Evolutionary conservation across 2,113 vertebrate species (phyloP).

Genomic region (Crotophaga sulcirostris): DNA sequence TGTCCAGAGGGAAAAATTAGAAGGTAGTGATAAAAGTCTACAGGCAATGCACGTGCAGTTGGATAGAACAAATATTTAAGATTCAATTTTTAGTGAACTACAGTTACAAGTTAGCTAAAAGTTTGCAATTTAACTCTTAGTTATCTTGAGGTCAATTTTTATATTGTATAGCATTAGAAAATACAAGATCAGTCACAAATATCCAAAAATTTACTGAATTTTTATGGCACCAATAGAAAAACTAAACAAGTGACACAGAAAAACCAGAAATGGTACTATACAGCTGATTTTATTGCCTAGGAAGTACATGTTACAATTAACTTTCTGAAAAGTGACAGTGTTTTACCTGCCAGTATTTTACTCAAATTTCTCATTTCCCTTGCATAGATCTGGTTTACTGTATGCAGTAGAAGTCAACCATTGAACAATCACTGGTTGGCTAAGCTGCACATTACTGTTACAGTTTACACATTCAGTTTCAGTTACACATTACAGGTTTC

Average conservation of each 20-base stretch:
- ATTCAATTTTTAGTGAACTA: background rate
- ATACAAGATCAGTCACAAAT: background rate
- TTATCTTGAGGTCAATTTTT: background rate
- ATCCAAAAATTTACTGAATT: rapidly evolving
- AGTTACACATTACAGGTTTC: background rate
- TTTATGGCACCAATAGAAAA: background rate
- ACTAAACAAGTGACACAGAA: background rate
- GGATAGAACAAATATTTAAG: background rate
- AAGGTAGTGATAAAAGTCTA: background rate
- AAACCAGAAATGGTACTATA: background rate
- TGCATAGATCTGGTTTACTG: background rate
- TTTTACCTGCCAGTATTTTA: background rate
- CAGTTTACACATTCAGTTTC: too few relatives aligned
- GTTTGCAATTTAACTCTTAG: background rate
- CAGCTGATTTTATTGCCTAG: background rate
- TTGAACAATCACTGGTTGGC: background rate
- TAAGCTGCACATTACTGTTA: background rate
- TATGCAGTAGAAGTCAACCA: background rate
- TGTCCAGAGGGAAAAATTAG: background rate
- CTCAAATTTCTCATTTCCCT: background rate
- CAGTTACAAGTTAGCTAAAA: background rate
- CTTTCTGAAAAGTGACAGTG: background rate
- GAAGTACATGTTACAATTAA: background rate
- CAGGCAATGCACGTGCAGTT: background rate
- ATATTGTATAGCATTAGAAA: background rate